Conservation (phyloP, 2,888 invertebrate species). For the Hecatera dysodea region DNA sequence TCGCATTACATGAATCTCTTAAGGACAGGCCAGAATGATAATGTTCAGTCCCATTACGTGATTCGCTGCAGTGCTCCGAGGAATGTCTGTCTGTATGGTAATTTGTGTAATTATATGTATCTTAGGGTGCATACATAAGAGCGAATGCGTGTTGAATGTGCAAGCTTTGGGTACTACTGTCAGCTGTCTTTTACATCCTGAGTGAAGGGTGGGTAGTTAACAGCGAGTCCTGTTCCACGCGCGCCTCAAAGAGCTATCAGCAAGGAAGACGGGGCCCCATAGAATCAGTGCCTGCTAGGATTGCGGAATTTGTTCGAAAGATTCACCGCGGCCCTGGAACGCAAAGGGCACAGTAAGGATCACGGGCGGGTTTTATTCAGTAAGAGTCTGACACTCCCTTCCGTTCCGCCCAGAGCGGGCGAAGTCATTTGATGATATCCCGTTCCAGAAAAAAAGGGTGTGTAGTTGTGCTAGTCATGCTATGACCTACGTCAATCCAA, state of each 20-base stretch:
- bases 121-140: slow-evolving; percentile 56
- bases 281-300: too few relatives aligned
- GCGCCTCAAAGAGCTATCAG: too few relatives aligned
- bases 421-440: too few relatives aligned
- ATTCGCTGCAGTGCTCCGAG: slow-evolving; percentile 51
- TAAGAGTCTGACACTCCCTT: too few relatives aligned
- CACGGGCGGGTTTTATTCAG: too few relatives aligned
- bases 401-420: too few relatives aligned
- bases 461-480: slow-evolving; percentile 30
- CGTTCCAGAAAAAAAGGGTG: too few relatives aligned
- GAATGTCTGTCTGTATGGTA: slow-evolving; percentile 64
- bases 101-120: slow-evolving; percentile 59
- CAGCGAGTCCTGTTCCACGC: too few relatives aligned
- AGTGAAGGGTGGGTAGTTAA: neutral
- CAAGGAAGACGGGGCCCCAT: too few relatives aligned
- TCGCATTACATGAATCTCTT: slow-evolving; percentile 66
- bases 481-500: neutral
- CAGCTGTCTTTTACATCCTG: slow-evolving; percentile 17
- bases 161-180: slow-evolving; percentile 27
- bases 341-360: too few relatives aligned
- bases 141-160: slow-evolving; percentile 36
- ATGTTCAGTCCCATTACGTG: slow-evolving; percentile 58
- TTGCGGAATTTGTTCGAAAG: too few relatives aligned
- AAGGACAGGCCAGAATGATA: slow-evolving; percentile 59
- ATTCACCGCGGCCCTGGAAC: too few relatives aligned